phyloP scores from a whole-genome alignment of 1,140 invertebrate species.

The Procambarus virginalis region DNA sequence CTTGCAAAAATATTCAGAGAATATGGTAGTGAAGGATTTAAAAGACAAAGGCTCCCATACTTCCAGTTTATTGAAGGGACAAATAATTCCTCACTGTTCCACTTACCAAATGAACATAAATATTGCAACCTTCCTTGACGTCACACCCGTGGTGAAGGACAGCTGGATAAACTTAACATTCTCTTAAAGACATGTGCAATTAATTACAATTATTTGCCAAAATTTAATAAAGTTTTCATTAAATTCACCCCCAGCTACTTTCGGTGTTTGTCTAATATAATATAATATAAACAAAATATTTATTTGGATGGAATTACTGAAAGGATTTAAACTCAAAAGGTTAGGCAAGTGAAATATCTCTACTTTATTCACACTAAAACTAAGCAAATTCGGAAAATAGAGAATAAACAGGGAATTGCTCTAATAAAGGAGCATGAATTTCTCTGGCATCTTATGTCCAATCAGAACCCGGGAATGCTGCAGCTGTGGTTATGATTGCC shows the following conservation, averaged over 20 bases:
- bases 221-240: neutral
- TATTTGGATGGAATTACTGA: neutral
- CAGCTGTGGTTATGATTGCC: neutral
- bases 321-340: neutral
- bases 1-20: too few species aligned
- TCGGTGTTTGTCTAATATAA: neutral
- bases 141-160: neutral
- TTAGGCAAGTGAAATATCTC: neutral
- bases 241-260: neutral
- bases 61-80: slow-evolving; percentile 44
- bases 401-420: neutral
- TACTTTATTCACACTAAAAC: neutral
- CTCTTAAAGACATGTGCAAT: too few species aligned
- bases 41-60: slow-evolving; percentile 1
- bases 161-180: neutral
- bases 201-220: neutral
- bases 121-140: neutral
- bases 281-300: neutral
- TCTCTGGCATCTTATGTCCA: neutral
- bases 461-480: neutral
- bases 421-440: neutral
- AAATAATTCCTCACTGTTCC: neutral
- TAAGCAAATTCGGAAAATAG: neutral
- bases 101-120: neutral
- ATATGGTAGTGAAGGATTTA: neutral